Conservation (phyloP, 2,888 invertebrate species). For the Linnaemya tessellans region DNA sequence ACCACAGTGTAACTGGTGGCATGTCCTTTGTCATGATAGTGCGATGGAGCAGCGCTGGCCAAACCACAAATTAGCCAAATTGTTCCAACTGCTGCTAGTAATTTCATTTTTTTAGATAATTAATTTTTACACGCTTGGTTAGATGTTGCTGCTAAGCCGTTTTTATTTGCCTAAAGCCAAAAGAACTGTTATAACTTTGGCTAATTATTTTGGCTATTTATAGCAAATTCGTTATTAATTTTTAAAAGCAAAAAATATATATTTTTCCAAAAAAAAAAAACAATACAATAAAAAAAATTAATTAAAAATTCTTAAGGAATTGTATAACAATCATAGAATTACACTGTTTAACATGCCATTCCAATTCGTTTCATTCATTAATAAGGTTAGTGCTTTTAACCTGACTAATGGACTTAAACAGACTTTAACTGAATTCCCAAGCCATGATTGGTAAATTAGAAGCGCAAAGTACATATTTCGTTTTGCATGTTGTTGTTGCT, state of each 20-base stretch:
- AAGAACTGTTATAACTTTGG: conserved; percentile 65
- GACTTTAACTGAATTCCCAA: conserved; percentile 36
- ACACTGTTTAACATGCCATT: conserved; percentile 75
- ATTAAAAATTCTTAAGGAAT: conserved; percentile 79
- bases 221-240: conserved; percentile 49
- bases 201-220: conserved; percentile 56
- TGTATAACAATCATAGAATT: conserved; percentile 38
- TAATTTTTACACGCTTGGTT: conserved; percentile 18
- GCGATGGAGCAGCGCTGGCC: conserved; percentile 74
- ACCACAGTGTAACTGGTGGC: conserved; percentile 78
- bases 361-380: conserved; percentile 44
- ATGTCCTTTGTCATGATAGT: conserved; percentile 71
- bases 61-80: conserved; percentile 71
- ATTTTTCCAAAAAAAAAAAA: not conserved
- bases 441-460: conserved; percentile 26
- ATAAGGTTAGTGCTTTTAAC: conserved; percentile 71
- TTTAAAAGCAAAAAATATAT: not conserved
- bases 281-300: conserved; percentile 28
- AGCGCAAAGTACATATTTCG: conserved; percentile 8
- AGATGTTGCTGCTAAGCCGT: conserved; percentile 19
- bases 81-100: conserved; percentile 48
- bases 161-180: conserved; percentile 25
- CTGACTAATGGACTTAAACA: conserved; percentile 33
- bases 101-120: conserved; percentile 53
- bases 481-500: conserved; percentile 1